Evolutionary conservation across 2,113 vertebrate species (phyloP), one percentile per base, ranked within the genome.

Genomic region (Suncus etruscus): DNA sequence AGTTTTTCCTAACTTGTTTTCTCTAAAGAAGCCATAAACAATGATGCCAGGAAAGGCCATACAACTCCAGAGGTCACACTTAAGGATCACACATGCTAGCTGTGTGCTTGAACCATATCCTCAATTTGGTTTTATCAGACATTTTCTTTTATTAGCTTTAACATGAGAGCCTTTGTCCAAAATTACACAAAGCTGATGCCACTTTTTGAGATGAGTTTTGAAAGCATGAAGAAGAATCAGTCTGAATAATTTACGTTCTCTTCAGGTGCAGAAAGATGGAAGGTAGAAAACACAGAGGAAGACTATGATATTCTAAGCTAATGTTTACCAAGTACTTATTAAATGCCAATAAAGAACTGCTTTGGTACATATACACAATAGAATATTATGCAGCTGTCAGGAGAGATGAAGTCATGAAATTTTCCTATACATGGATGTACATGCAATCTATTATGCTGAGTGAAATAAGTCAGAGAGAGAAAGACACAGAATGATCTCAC

Each of bases 141-240:
- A 6, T 75, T 86, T 92, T 78, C n/a, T 74, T n/a, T 77, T 63
- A 68, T 76, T 87, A 88, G 39, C 73, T 70, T 84, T 86, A 70
- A 22, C 22, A 3, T n/a, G 50, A 86, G 51, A 22, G 61, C 79
- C 87, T 84, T 70, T 51, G 47, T 65, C 79, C 78, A 32, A 88
- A 87, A 82, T 58, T 66, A 11, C 66, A 76, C 74, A 47, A 29
- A 79, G 24, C 12, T 66, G 24, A 70, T 4, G n/a, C 1, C 70
- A n/a, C 72, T 50, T 89, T 89, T 32, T 58, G 79, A 77, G 73
- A 66, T 51, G 27, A 79, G 11, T 68, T 54, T 54, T 50, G 16
- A 74, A 39, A 89, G 45, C 74, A 75, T 29, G 61, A 54, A 22
- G 31, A 88, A 16, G 48, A 70, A 45, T 63, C 15, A 47, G 10